These are phyloP conservation scores for Heliconius sara DNA, from an alignment of 2,888 invertebrate species.

Conservation along the genomic window DNA sequence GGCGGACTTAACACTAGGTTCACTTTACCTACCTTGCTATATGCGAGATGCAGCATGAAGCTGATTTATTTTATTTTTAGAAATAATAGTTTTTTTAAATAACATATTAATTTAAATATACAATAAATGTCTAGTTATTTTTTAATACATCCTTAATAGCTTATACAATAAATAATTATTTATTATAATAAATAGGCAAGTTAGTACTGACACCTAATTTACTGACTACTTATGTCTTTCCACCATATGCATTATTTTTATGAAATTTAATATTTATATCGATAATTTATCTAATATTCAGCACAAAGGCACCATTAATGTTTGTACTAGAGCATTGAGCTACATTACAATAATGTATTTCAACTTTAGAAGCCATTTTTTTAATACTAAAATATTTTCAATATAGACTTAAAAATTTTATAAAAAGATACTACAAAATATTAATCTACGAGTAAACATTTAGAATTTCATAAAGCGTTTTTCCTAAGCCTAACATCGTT, in stretches of 20 bases:
- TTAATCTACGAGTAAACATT: background rate
- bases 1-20: too few species aligned
- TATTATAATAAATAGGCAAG: background rate
- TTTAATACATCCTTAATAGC: too few species aligned
- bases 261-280: background rate
- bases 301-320: background rate
- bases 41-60: too few species aligned
- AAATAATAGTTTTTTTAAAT: too few species aligned
- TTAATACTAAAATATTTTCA: background rate
- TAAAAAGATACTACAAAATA: background rate
- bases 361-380: background rate
- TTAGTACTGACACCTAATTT: background rate
- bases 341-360: background rate
- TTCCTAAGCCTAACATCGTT: background rate
- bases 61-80: too few species aligned
- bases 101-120: too few species aligned
- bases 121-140: too few species aligned
- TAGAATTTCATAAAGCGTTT: background rate
- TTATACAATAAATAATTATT: too few species aligned
- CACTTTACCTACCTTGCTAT: too few species aligned
- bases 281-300: background rate
- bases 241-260: background rate
- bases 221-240: background rate
- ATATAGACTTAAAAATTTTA: background rate
- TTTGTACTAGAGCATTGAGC: background rate